phyloP scores from a whole-genome alignment of 2,797 vertebrate genomes.

The Parauchenoglanis punctatus region DNA sequence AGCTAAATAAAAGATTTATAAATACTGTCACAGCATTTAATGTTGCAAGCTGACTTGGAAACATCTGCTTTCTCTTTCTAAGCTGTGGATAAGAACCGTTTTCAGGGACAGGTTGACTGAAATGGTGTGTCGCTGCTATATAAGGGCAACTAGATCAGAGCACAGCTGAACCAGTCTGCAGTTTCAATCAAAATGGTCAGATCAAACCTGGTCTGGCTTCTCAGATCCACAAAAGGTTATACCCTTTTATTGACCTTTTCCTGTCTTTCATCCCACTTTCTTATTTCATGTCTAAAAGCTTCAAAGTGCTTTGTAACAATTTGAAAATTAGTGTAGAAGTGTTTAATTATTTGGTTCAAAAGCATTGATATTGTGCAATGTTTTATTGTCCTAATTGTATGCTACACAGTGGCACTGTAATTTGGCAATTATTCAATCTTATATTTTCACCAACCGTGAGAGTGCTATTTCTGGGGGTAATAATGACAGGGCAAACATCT shows the following conservation, averaged over 20 bases:
- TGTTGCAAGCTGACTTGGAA: slow-evolving; percentile 60
- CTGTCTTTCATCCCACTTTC: slow-evolving; percentile 67
- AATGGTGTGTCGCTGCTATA: not conserved
- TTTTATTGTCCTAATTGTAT: not conserved
- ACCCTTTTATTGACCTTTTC: slow-evolving; percentile 75
- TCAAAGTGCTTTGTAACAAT: slow-evolving; percentile 29
- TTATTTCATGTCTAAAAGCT: slow-evolving; percentile 57
- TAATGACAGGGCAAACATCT: slow-evolving; percentile 20
- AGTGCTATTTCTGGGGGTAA: not conserved
- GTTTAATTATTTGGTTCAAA: slow-evolving; percentile 12
- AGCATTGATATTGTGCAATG: not conserved
- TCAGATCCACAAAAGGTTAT: slow-evolving; percentile 72
- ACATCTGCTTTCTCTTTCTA: slow-evolving; percentile 55
- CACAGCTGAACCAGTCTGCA: slow-evolving; percentile 34
- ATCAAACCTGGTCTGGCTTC: slow-evolving; percentile 67
- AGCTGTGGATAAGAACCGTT: slow-evolving; percentile 40
- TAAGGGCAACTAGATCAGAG: slow-evolving; percentile 26
- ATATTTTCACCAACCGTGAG: not conserved
- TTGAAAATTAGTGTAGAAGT: not conserved
- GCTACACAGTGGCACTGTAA: not conserved
- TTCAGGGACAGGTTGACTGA: slow-evolving; percentile 13
- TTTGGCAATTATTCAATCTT: not conserved
- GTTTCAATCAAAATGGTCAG: slow-evolving; percentile 64
- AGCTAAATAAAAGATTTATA: slow-evolving; percentile 72
- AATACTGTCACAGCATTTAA: slow-evolving; percentile 66